Evolutionary conservation across 53 echinoderm and acorn worm species (phyloP).

Genomic region (Holothuria scabra): DNA sequence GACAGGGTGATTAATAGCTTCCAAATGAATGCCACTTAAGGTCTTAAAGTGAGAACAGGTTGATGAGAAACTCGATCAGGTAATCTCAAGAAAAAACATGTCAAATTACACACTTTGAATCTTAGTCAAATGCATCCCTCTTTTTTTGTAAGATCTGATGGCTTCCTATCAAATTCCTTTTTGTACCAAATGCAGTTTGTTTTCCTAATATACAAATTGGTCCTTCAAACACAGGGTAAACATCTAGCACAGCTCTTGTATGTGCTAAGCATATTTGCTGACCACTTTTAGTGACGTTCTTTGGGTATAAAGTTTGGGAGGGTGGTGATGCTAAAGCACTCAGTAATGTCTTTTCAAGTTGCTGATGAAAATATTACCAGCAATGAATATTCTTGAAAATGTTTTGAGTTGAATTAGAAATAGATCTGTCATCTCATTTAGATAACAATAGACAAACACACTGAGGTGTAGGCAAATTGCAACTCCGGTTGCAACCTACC

Average conservation of each 20-base stretch:
- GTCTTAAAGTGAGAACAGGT: neutral
- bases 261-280: constrained; percentile 15
- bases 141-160: too few relatives aligned
- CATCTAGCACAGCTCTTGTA: neutral
- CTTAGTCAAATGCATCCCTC: neutral
- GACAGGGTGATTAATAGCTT: constrained; percentile 19
- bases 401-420: too few relatives aligned
- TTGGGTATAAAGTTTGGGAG: too few relatives aligned
- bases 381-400: too few relatives aligned
- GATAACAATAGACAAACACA: too few relatives aligned
- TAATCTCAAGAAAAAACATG: neutral
- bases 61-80: constrained; percentile 15
- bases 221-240: neutral
- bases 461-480: too few relatives aligned
- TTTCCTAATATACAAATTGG: constrained; percentile 17
- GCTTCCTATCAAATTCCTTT: too few relatives aligned
- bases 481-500: too few relatives aligned
- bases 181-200: neutral
- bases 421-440: too few relatives aligned
- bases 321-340: too few relatives aligned
- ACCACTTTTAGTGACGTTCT: neutral
- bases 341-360: too few relatives aligned
- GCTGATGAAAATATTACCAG: too few relatives aligned
- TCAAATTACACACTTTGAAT: constrained; percentile 5
- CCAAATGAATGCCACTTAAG: constrained; percentile 12